phyloP scores from a whole-genome alignment of 2,888 invertebrate species.

The Coelogynopora nodosa region DNA sequence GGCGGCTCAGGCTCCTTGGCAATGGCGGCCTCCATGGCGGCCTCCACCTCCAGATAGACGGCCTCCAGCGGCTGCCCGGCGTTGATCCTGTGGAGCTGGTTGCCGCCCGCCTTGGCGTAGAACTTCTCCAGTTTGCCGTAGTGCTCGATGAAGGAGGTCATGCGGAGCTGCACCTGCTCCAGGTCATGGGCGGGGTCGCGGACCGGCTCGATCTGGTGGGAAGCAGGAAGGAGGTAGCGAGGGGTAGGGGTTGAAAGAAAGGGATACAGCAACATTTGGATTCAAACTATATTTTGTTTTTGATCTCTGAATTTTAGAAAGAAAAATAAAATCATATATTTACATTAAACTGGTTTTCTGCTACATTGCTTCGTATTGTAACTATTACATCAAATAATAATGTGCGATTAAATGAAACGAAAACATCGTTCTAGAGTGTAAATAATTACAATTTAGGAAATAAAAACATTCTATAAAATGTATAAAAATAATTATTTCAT shows the following conservation, averaged over 20 bases:
- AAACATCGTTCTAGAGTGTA: too few species aligned
- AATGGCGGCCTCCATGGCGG: constrained; percentile 55
- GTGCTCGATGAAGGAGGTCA: constrained; percentile 57
- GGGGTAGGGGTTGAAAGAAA: too few species aligned
- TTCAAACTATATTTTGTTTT: too few species aligned
- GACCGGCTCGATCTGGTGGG: constrained; percentile 49
- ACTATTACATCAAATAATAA: too few species aligned
- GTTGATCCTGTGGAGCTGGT: constrained; percentile 53
- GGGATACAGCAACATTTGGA: too few species aligned
- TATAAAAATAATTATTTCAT: too few species aligned
- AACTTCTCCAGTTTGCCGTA: constrained; percentile 61
- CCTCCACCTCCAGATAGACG: constrained; percentile 56
- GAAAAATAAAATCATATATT: neutral
- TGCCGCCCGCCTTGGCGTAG: constrained; percentile 51
- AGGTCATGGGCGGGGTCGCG: constrained; percentile 56
- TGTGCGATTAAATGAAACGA: too few species aligned
- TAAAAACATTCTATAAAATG: too few species aligned
- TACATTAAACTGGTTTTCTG: neutral
- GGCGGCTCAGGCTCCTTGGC: constrained; percentile 49
- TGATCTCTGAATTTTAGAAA: too few species aligned
- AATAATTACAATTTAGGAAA: too few species aligned
- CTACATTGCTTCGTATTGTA: too few species aligned
- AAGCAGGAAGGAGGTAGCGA: too few species aligned
- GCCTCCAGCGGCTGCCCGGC: constrained; percentile 51
- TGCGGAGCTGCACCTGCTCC: constrained; percentile 55